These are phyloP conservation scores for Diprion similis DNA, from an alignment of 1,140 invertebrate genomes.

Conservation along the genomic window DNA sequence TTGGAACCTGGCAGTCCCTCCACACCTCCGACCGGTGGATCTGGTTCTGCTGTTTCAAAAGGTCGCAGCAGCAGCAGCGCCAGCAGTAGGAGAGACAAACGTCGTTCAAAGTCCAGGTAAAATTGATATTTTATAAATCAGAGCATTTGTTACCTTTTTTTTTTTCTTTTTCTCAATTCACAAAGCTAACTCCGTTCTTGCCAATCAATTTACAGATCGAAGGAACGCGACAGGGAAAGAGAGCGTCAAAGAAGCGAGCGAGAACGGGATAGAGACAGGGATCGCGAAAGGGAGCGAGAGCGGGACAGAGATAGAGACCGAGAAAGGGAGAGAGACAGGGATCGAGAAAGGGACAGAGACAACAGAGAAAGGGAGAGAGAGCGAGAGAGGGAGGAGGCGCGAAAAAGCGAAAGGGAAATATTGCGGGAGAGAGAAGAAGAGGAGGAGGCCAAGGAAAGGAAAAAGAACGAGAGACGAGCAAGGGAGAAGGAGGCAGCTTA, in stretches of 20 bases:
- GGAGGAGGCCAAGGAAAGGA: conserved; percentile 89
- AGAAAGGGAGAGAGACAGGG: conserved; percentile 41
- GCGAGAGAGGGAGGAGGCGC: conserved; percentile 58
- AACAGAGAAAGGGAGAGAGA: conserved; percentile 50
- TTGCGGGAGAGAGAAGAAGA: conserved; percentile 86
- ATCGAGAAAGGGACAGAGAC: conserved; percentile 42
- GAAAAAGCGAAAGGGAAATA: conserved; percentile 68
- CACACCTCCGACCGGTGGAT: conserved; percentile 43
- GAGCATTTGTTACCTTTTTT: conserved; percentile 10
- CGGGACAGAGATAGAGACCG: conserved; percentile 44
- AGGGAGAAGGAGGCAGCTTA: conserved; percentile 94
- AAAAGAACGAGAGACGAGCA: conserved; percentile 88
- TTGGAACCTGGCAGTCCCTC: conserved; percentile 55
- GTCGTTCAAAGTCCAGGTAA: conserved; percentile 63
- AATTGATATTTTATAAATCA: conserved; percentile 12
- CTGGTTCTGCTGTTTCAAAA: conserved; percentile 42
- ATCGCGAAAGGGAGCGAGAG: conserved; percentile 46
- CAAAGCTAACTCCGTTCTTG: conserved; percentile 1
- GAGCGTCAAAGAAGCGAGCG: conserved; percentile 33
- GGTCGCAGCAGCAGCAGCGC: conserved; percentile 47
- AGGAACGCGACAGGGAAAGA: conserved; percentile 61
- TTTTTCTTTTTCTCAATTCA: neutral
- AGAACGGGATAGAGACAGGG: conserved; percentile 42
- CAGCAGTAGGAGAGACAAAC: conserved; percentile 55
- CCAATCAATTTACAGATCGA: conserved; percentile 34